These are phyloP conservation scores for Machimus rusticus DNA, from an alignment of 2,888 invertebrate genomes.

Conservation along the genomic window DNA sequence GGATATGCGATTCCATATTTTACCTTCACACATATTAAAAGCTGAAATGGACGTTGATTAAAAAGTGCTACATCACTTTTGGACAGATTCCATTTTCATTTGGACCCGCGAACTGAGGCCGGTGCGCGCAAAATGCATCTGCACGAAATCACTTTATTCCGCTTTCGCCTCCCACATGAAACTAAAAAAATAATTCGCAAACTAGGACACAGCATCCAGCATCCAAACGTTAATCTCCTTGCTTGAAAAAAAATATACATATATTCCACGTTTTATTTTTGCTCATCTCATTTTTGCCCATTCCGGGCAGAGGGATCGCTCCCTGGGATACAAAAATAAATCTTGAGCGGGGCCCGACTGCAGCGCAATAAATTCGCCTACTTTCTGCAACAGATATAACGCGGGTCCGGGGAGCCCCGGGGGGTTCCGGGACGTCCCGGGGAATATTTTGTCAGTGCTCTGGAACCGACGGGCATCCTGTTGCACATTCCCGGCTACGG, in stretches of 20 bases:
- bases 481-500: not conserved
- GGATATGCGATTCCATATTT: not conserved
- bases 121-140: not conserved
- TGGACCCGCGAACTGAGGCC: not conserved
- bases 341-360: not conserved
- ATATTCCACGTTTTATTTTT: not conserved
- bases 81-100: not conserved
- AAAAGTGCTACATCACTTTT: not conserved
- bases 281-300: not conserved
- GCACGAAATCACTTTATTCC: not conserved
- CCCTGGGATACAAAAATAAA: not conserved
- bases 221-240: not conserved
- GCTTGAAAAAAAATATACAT: not conserved
- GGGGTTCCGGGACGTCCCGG: not conserved
- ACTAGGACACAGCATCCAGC: not conserved
- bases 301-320: not conserved
- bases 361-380: not conserved
- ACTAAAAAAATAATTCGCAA: not conserved
- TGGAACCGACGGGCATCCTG: not conserved
- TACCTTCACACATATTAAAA: not conserved
- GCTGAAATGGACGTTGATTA: not conserved
- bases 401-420: not conserved
- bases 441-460: not conserved
- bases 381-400: not conserved
- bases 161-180: not conserved